phyloP scores from a whole-genome alignment of 2,113 vertebrate species.

The Gymnobelideus leadbeateri region DNA sequence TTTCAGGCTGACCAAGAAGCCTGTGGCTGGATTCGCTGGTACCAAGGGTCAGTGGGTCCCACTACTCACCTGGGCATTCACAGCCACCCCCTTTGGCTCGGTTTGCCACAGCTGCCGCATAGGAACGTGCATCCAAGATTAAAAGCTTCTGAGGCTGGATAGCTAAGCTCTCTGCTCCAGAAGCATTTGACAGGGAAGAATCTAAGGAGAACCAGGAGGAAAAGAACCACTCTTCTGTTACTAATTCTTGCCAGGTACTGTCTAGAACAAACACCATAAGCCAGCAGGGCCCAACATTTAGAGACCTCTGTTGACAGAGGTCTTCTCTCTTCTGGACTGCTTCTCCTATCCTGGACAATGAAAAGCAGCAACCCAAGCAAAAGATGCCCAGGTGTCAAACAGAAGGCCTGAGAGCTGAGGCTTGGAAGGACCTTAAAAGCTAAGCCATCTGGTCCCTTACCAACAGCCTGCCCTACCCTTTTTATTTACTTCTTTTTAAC shows the following conservation, averaged over 20 bases:
- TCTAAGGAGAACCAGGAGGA: conserved; percentile 83
- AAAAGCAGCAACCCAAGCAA: background rate
- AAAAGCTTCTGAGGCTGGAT: conserved; percentile 94
- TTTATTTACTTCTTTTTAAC: background rate
- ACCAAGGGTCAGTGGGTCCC: background rate
- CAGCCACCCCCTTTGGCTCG: conserved; percentile 98
- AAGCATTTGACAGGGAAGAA: conserved; percentile 92
- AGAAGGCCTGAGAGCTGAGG: background rate
- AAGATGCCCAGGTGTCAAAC: background rate
- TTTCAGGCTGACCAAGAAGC: conserved; percentile 1
- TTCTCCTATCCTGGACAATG: background rate
- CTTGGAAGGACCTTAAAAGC: background rate
- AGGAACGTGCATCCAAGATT: conserved; percentile 96
- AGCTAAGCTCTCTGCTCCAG: conserved; percentile 90
- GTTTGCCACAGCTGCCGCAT: conserved; percentile 97
- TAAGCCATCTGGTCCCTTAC: background rate
- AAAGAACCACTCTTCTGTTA: conserved; percentile 1
- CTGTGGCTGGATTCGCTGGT: background rate
- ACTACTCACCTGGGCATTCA: conserved; percentile 93
- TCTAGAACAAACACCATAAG: conserved; percentile 31
- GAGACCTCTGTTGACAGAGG: background rate
- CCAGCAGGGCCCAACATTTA: background rate
- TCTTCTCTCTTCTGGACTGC: background rate
- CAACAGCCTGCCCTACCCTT: background rate
- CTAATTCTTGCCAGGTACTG: conserved; percentile 8